Evolutionary conservation across 2,797 vertebrate species (phyloP).

Genomic region (Gymnothorax javanicus): DNA sequence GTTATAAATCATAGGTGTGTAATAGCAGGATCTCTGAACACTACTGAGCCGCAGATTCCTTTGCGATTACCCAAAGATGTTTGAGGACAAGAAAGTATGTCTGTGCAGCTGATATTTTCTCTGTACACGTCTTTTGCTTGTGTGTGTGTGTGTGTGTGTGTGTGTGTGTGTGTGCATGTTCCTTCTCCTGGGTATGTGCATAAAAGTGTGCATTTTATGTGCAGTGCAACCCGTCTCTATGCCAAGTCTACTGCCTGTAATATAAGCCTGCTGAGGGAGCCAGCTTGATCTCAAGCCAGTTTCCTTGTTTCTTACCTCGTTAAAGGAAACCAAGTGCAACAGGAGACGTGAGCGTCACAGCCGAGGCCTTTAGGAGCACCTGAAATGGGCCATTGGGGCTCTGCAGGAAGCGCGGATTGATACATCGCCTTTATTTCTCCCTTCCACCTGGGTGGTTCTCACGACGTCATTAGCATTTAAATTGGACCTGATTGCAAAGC

Average conservation of each 20-base stretch:
- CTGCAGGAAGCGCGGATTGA: slow-evolving; percentile 19
- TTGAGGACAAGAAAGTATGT: not conserved
- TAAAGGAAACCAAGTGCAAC: slow-evolving; percentile 41
- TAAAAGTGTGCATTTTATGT: slow-evolving; percentile 15
- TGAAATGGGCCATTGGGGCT: slow-evolving; percentile 31
- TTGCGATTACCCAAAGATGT: not conserved
- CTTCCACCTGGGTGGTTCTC: slow-evolving; percentile 24
- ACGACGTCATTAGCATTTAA: slow-evolving; percentile 52
- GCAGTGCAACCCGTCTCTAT: not conserved
- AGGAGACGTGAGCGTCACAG: slow-evolving; percentile 15
- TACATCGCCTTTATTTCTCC: slow-evolving; percentile 26
- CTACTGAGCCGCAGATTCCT: not conserved
- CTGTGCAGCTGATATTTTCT: not conserved
- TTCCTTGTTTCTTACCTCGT: slow-evolving; percentile 18
- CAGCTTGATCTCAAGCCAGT: no score
- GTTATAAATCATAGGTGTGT: not conserved
- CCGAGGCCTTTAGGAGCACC: slow-evolving; percentile 24
- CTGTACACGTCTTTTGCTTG: not conserved
- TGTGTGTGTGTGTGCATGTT: slow-evolving; percentile 19
- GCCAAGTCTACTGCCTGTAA: not conserved
- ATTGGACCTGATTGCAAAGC: slow-evolving; percentile 50
- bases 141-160: slow-evolving; percentile 16
- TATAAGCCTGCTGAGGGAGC: not conserved
- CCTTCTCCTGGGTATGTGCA: slow-evolving; percentile 27
- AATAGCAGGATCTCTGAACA: not conserved